These are phyloP conservation scores for Lasioglossum zephyrum DNA, from an alignment of 2,888 invertebrate genomes.

Conservation along the genomic window DNA sequence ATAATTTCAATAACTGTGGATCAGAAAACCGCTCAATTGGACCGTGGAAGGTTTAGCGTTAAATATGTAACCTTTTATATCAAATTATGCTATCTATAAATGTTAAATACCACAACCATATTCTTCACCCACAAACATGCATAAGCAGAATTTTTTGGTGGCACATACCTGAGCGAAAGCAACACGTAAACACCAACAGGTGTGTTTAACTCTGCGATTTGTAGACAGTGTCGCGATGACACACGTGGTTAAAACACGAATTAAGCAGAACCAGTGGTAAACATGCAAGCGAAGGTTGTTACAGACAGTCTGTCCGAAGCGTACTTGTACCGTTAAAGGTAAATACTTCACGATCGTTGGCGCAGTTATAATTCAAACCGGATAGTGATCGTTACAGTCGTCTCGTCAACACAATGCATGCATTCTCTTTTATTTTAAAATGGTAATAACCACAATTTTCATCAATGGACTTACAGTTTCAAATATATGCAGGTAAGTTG, in stretches of 20 bases:
- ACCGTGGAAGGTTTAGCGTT: too few species aligned
- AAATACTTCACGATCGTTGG: not conserved
- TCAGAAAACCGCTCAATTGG: too few species aligned
- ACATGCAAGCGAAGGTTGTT: slow-evolving; percentile 29
- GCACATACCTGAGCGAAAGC: slow-evolving; percentile 2
- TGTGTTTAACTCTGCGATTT: slow-evolving; percentile 3
- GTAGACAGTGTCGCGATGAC: not conserved
- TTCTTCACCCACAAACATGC: not conserved
- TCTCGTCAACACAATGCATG: not conserved
- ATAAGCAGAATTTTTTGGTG: not conserved
- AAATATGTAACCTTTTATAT: not conserved
- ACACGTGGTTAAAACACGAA: slow-evolving; percentile 21
- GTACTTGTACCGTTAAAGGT: not conserved
- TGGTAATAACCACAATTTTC: not conserved
- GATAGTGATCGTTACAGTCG: not conserved
- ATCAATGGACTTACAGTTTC: not conserved
- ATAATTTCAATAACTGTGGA: too few species aligned
- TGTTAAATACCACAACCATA: not conserved
- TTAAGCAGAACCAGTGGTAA: slow-evolving; percentile 9
- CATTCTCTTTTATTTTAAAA: not conserved
- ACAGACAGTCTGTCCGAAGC: not conserved
- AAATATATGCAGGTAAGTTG: not conserved
- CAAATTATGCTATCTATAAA: not conserved
- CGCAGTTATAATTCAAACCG: not conserved
- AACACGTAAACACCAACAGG: slow-evolving; percentile 7